Evolutionary conservation across 23 tunicate genomes (phyloP).

Genomic region (Diplosoma virens): DNA sequence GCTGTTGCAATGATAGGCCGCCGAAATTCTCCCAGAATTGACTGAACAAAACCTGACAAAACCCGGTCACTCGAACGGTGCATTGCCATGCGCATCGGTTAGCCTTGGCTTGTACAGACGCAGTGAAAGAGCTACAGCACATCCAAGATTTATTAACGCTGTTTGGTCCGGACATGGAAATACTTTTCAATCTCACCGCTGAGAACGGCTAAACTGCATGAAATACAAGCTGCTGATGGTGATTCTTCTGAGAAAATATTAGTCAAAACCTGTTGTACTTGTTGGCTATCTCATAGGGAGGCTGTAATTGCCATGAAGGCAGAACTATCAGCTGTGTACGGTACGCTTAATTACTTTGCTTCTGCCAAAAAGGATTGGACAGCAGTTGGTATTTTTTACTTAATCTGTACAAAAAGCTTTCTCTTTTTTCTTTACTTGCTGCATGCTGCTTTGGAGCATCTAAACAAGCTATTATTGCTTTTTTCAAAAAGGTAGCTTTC

Average conservation of each 20-base stretch:
- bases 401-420: constrained; percentile 3
- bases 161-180: background rate
- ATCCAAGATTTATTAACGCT: background rate
- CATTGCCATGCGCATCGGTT: background rate
- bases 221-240: constrained; percentile 11
- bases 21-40: background rate
- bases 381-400: constrained; percentile 20
- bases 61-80: background rate
- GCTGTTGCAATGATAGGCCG: constrained; percentile 23
- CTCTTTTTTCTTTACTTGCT: constrained; percentile 2
- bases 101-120: constrained; percentile 11
- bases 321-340: constrained; percentile 10
- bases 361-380: constrained; percentile 8
- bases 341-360: constrained; percentile 15
- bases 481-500: constrained; percentile 11
- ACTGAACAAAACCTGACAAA: background rate
- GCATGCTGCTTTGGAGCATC: constrained; percentile 17
- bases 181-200: constrained; percentile 1
- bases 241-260: background rate
- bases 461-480: background rate
- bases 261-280: constrained; percentile 8
- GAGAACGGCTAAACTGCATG: background rate
- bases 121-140: constrained; percentile 1
- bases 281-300: constrained; percentile 13
- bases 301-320: constrained; percentile 23